phyloP scores from a whole-genome alignment of 2,113 vertebrate species.

The Plecotus auritus region DNA sequence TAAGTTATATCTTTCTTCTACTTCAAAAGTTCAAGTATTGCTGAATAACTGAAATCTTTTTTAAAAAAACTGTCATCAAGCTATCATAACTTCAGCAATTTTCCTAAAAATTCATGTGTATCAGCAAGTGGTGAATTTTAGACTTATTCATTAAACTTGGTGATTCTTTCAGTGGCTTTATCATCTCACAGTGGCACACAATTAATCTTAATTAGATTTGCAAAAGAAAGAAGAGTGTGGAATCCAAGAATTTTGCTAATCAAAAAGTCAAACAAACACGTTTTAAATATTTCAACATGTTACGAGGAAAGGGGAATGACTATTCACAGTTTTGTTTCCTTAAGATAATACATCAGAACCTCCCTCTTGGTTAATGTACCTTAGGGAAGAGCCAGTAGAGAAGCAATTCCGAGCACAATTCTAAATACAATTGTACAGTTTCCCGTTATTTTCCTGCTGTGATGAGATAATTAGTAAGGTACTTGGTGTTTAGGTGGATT shows the following conservation, averaged over 20 bases:
- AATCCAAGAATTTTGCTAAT: not conserved
- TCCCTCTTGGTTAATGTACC: not conserved
- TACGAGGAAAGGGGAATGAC: not conserved
- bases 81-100: not conserved
- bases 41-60: not conserved
- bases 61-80: not conserved
- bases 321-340: not conserved
- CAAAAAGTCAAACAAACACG: not conserved
- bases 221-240: not conserved
- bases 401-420: conserved; percentile 5
- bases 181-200: not conserved
- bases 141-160: not conserved
- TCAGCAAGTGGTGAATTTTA: not conserved
- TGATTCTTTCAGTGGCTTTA: not conserved
- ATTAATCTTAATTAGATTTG: not conserved
- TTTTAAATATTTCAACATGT: not conserved
- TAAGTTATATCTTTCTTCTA: not conserved
- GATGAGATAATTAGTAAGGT: conserved; percentile 66
- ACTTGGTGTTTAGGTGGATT: conserved; percentile 63
- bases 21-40: not conserved
- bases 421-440: conserved; percentile 57
- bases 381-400: not conserved
- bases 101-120: not conserved
- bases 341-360: not conserved
- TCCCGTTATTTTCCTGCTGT: conserved; percentile 65